Conservation (phyloP, 23 tunicate genomes). For the Trididemnum clinides region DNA sequence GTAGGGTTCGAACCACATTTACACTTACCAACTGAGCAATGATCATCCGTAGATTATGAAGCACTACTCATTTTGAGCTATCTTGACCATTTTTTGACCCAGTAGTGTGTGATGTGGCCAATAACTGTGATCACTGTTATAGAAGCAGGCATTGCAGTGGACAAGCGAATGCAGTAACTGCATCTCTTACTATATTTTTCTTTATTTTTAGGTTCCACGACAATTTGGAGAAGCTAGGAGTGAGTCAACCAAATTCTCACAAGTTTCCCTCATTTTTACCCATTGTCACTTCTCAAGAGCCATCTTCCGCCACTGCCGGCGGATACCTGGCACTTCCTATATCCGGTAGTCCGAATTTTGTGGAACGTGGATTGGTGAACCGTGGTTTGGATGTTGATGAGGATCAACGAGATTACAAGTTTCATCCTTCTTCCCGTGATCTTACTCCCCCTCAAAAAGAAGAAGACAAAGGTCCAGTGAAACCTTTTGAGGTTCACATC, state of each 20-base stretch:
- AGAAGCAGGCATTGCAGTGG: too few species aligned
- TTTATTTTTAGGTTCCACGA: constrained; percentile 63
- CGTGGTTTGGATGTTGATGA: background rate
- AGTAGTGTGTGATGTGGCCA: too few species aligned
- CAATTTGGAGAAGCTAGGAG: constrained; percentile 60
- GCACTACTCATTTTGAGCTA: too few species aligned
- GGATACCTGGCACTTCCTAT: constrained; percentile 59
- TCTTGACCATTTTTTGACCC: too few species aligned
- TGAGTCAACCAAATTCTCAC: background rate
- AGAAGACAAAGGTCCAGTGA: background rate
- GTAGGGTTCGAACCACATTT: too few species aligned
- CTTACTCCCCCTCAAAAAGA: background rate
- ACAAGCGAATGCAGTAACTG: too few species aligned
- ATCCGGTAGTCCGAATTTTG: background rate
- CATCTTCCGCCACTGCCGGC: constrained; percentile 46
- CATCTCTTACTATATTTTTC: background rate
- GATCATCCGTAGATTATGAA: too few species aligned
- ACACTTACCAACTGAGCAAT: too few species aligned
- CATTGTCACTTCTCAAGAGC: background rate
- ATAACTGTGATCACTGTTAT: too few species aligned
- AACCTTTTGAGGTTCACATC: background rate
- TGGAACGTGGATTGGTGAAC: background rate
- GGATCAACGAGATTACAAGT: too few species aligned
- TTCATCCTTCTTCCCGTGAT: background rate
- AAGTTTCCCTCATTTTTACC: background rate